phyloP scores from a whole-genome alignment of 1,140 invertebrate genomes.

The Cotesia chilonis region DNA sequence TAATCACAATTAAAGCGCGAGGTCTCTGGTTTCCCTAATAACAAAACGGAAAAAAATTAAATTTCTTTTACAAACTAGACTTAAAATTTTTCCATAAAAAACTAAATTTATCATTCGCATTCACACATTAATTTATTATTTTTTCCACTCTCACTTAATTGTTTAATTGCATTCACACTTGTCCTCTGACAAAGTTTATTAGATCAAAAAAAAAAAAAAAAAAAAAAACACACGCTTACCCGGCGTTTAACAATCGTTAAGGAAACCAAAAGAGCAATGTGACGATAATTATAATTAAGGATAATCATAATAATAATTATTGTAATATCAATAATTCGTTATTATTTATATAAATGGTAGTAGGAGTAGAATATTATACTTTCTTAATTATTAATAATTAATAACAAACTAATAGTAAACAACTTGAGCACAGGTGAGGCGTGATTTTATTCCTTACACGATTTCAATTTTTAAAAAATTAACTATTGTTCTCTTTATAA shows the following conservation, averaged over 20 bases:
- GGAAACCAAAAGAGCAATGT: conserved; percentile 39
- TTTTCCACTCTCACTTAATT: conserved; percentile 1
- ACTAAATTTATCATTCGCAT: conserved; percentile 7
- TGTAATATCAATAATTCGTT: conserved; percentile 54
- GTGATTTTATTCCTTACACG: conserved; percentile 40
- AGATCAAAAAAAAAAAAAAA: not conserved
- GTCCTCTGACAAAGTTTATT: not conserved
- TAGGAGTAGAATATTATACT: conserved; percentile 52
- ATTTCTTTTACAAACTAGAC: conserved; percentile 23
- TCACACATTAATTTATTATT: conserved; percentile 20
- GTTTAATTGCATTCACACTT: too few species aligned
- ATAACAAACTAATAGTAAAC: conserved; percentile 64
- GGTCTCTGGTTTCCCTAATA: conserved; percentile 47
- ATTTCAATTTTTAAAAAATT: conserved; percentile 34
- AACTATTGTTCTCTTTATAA: conserved; percentile 10
- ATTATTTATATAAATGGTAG: conserved; percentile 19
- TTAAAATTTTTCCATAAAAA: not conserved
- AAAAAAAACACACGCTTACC: conserved; percentile 11
- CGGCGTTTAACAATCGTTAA: conserved; percentile 31
- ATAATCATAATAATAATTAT: conserved; percentile 4
- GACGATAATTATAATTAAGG: not conserved
- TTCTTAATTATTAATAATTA: conserved; percentile 44
- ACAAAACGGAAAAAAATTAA: conserved; percentile 12
- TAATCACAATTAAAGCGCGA: conserved; percentile 60
- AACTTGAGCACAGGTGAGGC: conserved; percentile 62